phyloP scores from a whole-genome alignment of 1,140 invertebrate species.

The Leptinotarsa undecemlineata region DNA sequence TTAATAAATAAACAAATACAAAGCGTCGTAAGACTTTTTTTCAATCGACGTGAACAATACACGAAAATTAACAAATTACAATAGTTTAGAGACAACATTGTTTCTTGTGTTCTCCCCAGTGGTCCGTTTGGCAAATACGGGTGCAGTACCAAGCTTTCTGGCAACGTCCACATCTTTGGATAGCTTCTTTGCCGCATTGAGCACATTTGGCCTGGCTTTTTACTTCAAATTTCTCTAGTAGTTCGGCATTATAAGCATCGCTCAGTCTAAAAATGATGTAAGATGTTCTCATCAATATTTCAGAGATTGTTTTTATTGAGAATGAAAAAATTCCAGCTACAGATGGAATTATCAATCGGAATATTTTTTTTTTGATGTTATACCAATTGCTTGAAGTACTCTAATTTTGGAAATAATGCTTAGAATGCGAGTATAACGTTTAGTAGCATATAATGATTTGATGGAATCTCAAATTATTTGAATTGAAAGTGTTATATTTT shows the following conservation, averaged over 20 bases:
- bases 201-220: slow-evolving; percentile 58
- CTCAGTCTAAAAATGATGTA: slow-evolving; percentile 55
- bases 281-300: too few relatives aligned
- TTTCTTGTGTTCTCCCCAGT: slow-evolving; percentile 63
- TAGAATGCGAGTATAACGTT: too few relatives aligned
- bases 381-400: too few relatives aligned
- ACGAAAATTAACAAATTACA: background rate
- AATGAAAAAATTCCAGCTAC: too few relatives aligned
- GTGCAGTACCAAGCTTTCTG: slow-evolving; percentile 64
- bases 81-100: slow-evolving; percentile 47
- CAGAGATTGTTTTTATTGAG: too few relatives aligned
- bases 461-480: too few relatives aligned
- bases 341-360: too few relatives aligned
- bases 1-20: slow-evolving; percentile 6
- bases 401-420: too few relatives aligned
- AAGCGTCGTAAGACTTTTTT: too few relatives aligned
- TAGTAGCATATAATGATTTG: too few relatives aligned
- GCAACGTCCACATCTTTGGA: slow-evolving; percentile 63
- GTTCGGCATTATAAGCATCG: slow-evolving; percentile 61
- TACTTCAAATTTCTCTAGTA: slow-evolving; percentile 59
- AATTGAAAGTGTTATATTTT: too few relatives aligned
- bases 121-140: slow-evolving; percentile 62
- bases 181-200: slow-evolving; percentile 59
- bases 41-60: background rate
- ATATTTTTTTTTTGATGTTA: too few relatives aligned